These are phyloP conservation scores for Leptobrachium leishanense DNA, from an alignment of 2,113 vertebrate genomes.

Conservation along the genomic window DNA sequence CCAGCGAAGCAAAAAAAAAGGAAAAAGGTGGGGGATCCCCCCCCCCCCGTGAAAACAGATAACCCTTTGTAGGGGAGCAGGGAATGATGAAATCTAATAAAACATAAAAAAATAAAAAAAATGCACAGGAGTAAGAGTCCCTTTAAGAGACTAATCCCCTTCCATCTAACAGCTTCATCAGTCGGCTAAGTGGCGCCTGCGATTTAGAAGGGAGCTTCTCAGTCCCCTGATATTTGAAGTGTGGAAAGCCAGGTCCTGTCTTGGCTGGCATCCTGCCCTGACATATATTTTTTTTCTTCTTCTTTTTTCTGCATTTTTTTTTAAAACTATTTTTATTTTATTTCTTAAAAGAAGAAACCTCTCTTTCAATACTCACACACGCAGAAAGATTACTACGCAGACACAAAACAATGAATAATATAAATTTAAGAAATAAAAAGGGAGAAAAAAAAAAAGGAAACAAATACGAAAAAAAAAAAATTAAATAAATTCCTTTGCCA, in stretches of 20 bases:
- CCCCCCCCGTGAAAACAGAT: not conserved
- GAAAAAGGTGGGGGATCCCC: not conserved
- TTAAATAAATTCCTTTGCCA: constrained; percentile 13
- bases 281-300: constrained; percentile 8
- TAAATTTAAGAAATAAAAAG: too few relatives aligned
- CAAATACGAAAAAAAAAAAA: too few relatives aligned
- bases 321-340: constrained; percentile 6
- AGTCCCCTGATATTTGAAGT: constrained; percentile 79
- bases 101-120: constrained; percentile 56
- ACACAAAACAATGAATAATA: constrained; percentile 46
- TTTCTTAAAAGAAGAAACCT: constrained; percentile 74
- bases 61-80: not conserved
- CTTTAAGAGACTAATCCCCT: constrained; percentile 58
- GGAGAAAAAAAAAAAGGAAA: too few relatives aligned
- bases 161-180: constrained; percentile 77
- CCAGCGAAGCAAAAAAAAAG: not conserved
- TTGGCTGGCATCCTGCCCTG: constrained; percentile 64
- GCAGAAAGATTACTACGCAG: constrained; percentile 56
- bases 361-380: constrained; percentile 50
- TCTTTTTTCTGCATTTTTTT: too few relatives aligned
- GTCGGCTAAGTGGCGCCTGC: constrained; percentile 80
- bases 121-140: constrained; percentile 14
- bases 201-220: constrained; percentile 76
- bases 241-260: constrained; percentile 63
- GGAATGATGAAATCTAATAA: constrained; percentile 53